Percentiles rank a stretch among this genome's conserved stretches.
These are phyloP conservation scores for Agrochola macilenta DNA, from an alignment of 2,888 invertebrate species.

Conservation along the genomic window DNA sequence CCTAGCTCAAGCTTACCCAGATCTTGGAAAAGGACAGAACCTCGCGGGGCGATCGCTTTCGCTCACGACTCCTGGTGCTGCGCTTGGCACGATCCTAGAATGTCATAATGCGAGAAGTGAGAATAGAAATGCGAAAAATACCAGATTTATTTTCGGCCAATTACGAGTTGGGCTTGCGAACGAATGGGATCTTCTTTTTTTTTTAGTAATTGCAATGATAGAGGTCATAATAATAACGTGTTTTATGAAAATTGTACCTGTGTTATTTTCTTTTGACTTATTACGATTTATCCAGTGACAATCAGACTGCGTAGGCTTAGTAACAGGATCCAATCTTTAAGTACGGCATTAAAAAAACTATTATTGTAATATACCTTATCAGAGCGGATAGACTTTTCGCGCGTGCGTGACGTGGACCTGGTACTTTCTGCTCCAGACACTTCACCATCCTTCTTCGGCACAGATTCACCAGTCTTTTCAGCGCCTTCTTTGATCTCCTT, in stretches of 20 bases:
- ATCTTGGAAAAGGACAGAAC: conserved; percentile 95
- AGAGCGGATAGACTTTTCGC: conserved; percentile 86
- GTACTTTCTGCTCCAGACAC: conserved; percentile 82
- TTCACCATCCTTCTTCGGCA: conserved; percentile 86
- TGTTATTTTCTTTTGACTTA: not conserved
- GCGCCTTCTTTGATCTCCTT: conserved; percentile 83
- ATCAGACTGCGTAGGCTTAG: no score
- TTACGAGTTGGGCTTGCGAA: no score
- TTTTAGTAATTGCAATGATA: not conserved
- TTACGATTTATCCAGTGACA: not conserved
- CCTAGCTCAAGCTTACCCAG: conserved; percentile 88
- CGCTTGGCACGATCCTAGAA: conserved; percentile 78
- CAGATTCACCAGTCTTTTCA: conserved; percentile 75
- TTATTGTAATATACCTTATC: conserved; percentile 78
- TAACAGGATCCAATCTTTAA: not conserved
- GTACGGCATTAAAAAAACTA: not conserved
- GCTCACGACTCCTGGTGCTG: conserved; percentile 86
- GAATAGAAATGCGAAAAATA: not conserved
- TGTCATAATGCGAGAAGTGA: not conserved
- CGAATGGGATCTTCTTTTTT: not conserved
- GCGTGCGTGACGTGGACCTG: conserved; percentile 80
- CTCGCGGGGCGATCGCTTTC: conserved; percentile 91
- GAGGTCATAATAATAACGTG: not conserved
- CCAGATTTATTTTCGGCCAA: not conserved
- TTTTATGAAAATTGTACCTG: not conserved